A percentile compares a stretch with the other conserved stretches of the same genome.
Evolutionary conservation across 2,113 vertebrate genomes (phyloP).

Genomic region (Sphaerodactylus townsendi): DNA sequence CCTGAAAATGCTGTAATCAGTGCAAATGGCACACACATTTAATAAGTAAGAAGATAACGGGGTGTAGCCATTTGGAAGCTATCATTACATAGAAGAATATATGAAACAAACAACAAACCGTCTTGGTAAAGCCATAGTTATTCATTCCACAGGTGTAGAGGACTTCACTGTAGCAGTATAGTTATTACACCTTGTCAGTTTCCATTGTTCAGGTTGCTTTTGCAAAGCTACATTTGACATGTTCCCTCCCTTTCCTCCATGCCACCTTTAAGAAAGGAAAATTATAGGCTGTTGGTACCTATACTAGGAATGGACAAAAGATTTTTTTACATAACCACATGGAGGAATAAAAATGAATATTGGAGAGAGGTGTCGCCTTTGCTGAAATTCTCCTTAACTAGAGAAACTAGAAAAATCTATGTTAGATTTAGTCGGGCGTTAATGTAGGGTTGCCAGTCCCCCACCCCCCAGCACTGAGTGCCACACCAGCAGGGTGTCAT

Average conservation of each 20-base stretch:
- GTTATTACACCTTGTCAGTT: neutral
- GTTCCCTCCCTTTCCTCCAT: neutral
- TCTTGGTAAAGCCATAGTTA: neutral
- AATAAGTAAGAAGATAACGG: conserved; percentile 17
- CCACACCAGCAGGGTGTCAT: too few relatives aligned
- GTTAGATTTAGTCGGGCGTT: neutral
- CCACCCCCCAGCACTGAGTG: too few relatives aligned
- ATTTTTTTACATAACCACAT: neutral
- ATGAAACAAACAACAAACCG: conserved; percentile 22
- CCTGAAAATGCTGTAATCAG: conserved; percentile 2
- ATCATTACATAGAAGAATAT: conserved; percentile 26
- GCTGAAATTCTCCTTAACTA: neutral
- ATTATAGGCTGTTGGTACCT: neutral
- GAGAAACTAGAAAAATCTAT: neutral
- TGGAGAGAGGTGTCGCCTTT: neutral
- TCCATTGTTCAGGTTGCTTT: neutral
- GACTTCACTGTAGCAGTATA: neutral
- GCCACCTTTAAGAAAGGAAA: conserved; percentile 2
- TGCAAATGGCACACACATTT: neutral
- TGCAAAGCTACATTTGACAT: conserved; percentile 1
- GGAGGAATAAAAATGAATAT: neutral
- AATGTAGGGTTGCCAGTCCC: too few relatives aligned
- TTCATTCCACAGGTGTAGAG: neutral
- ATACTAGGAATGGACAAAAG: neutral
- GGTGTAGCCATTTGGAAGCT: neutral